A percentile compares a stretch with the other conserved stretches of the same genome.
phyloP scores from a whole-genome alignment of 2,888 invertebrate genomes.

The Tetheella fluctuosa region DNA sequence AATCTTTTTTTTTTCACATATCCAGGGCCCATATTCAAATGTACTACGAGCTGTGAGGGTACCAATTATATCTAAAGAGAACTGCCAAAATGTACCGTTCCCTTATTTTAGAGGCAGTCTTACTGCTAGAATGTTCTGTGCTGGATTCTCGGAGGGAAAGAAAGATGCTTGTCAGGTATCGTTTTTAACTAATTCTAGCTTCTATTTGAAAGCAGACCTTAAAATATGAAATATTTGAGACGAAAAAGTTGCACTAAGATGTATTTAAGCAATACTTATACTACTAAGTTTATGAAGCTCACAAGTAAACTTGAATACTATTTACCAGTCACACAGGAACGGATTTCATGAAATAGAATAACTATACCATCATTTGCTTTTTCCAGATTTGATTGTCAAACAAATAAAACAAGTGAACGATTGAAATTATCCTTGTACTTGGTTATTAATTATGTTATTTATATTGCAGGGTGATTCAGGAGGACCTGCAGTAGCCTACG shows the following conservation, averaged over 20 bases:
- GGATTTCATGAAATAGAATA: no score
- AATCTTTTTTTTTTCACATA: constrained; percentile 24
- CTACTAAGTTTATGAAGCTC: no score
- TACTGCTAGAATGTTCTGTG: constrained; percentile 77
- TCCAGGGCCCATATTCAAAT: constrained; percentile 69
- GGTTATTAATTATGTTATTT: no score
- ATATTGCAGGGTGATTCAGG: constrained; percentile 76
- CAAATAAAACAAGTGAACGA: no score
- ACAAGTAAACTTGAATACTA: no score
- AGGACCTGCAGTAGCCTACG: constrained; percentile 70
- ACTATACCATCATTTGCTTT: no score
- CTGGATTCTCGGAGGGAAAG: constrained; percentile 69
- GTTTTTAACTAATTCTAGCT: not conserved
- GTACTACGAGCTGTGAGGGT: constrained; percentile 69
- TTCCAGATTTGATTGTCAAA: no score
- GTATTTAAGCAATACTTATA: no score
- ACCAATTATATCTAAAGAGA: constrained; percentile 70
- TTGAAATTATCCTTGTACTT: no score
- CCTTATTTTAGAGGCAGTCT: constrained; percentile 71
- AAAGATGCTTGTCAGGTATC: constrained; percentile 77
- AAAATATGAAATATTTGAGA: not conserved
- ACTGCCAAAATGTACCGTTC: constrained; percentile 70
- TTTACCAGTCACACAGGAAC: no score
- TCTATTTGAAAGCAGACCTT: not conserved
- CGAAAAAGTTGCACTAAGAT: no score